Evolutionary conservation across 2,797 vertebrate species (phyloP).

Genomic region (Poeciliopsis turneri): DNA sequence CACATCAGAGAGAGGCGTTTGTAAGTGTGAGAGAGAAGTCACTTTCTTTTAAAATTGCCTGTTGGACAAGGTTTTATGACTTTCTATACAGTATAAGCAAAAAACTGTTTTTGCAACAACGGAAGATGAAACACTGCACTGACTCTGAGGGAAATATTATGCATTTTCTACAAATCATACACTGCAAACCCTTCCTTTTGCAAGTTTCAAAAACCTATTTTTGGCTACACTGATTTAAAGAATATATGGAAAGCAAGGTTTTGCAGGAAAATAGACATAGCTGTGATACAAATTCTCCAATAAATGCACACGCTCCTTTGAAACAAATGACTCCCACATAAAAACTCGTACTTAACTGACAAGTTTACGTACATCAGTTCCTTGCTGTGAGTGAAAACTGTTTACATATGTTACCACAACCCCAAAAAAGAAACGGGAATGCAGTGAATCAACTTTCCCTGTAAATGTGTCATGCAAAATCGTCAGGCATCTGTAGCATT

Average conservation of each 20-base stretch:
- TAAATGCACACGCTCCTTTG: constrained; percentile 6
- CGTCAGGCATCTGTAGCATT: not conserved
- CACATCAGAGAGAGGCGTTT: constrained; percentile 10
- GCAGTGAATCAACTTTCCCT: not conserved
- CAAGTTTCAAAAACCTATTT: not conserved
- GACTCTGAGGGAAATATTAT: not conserved
- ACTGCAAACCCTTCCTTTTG: not conserved
- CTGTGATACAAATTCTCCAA: not conserved
- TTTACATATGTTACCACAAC: not conserved
- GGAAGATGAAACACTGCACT: not conserved
- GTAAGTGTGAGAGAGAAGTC: constrained; percentile 1
- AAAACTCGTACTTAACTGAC: not conserved
- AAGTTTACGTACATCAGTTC: not conserved
- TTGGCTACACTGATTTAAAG: not conserved
- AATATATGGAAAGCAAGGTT: not conserved
- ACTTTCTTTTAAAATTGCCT: constrained; percentile 17
- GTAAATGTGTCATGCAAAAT: not conserved
- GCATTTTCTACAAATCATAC: not conserved
- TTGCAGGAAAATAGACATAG: not conserved
- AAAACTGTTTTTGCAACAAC: not conserved
- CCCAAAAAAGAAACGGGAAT: not conserved
- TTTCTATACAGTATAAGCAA: not conserved
- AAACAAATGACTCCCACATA: constrained; percentile 21
- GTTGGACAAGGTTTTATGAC: constrained; percentile 5
- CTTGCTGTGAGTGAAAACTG: not conserved